Evolutionary conservation across 1,140 invertebrate genomes (phyloP).

Genomic region (Bursaphelenchus mucronatus): DNA sequence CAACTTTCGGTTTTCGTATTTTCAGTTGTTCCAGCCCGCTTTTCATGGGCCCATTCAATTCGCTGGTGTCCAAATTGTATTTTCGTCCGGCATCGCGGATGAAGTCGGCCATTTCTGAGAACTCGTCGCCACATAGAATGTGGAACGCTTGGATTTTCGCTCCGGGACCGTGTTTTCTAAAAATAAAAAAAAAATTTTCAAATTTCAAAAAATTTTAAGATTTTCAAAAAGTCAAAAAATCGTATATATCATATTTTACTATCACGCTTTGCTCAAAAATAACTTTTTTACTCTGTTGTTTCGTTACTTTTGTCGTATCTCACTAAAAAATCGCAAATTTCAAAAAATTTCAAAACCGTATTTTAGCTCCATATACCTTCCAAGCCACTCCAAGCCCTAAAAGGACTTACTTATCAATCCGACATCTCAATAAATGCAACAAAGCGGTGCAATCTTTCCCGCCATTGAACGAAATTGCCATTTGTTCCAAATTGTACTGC

Average conservation of each 20-base stretch:
- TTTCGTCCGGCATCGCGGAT: constrained; percentile 9
- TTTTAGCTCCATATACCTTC: constrained; percentile 4
- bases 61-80: constrained; percentile 34
- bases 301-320: too few relatives aligned
- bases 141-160: constrained; percentile 28
- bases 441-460: constrained; percentile 79
- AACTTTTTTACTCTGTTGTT: too few relatives aligned
- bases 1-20: constrained; percentile 33
- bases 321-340: too few relatives aligned
- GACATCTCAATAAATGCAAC: constrained; percentile 35
- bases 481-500: constrained; percentile 66
- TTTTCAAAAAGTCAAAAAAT: too few relatives aligned
- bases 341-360: constrained; percentile 21
- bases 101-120: constrained; percentile 21
- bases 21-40: constrained; percentile 33
- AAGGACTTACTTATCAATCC: constrained; percentile 32
- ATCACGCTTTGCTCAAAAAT: too few relatives aligned
- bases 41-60: constrained; percentile 30
- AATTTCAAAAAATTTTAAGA: too few relatives aligned
- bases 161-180: constrained; percentile 21
- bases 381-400: constrained; percentile 24
- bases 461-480: constrained; percentile 77
- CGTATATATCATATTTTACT: too few relatives aligned
- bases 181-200: not conserved
- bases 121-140: constrained; percentile 27